These are phyloP conservation scores for Pimephales promelas DNA, from an alignment of 2,113 vertebrate species.

Conservation along the genomic window DNA sequence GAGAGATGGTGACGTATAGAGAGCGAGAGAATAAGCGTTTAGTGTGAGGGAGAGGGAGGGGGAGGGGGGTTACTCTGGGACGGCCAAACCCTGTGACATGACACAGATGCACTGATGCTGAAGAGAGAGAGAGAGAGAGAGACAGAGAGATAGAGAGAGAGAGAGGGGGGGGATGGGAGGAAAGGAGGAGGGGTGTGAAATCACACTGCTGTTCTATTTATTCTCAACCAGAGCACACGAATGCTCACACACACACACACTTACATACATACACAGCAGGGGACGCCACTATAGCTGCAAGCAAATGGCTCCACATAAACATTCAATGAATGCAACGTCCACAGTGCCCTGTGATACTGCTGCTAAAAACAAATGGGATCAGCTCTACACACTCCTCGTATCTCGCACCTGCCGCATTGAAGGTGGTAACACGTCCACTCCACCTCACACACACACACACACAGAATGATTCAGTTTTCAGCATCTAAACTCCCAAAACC, in stretches of 20 bases:
- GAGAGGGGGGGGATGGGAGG: slow-evolving; percentile 1
- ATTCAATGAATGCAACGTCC: slow-evolving; percentile 41
- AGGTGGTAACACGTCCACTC: slow-evolving; percentile 75
- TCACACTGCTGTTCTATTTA: slow-evolving; percentile 63
- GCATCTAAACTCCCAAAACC: slow-evolving; percentile 41
- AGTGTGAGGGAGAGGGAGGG: slow-evolving; percentile 44
- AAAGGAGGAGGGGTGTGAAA: slow-evolving; percentile 54
- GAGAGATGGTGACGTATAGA: neutral
- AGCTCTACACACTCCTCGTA: slow-evolving; percentile 43
- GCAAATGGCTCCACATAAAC: slow-evolving; percentile 57
- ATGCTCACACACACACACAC: slow-evolving; percentile 54
- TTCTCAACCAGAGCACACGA: slow-evolving; percentile 54
- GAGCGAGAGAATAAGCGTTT: slow-evolving; percentile 20
- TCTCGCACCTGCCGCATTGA: slow-evolving; percentile 73
- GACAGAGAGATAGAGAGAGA: neutral
- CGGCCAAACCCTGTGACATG: slow-evolving; percentile 74
- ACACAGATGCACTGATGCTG: slow-evolving; percentile 71
- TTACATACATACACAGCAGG: slow-evolving; percentile 52
- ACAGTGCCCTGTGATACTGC: slow-evolving; percentile 35
- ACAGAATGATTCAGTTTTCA: neutral
- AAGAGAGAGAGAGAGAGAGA: slow-evolving; percentile 5
- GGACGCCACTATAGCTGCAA: slow-evolving; percentile 47
- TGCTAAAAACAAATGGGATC: slow-evolving; percentile 50
- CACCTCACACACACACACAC: slow-evolving; percentile 55
- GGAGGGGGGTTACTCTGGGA: slow-evolving; percentile 70